These are phyloP conservation scores for Poeciliopsis prolifica DNA, from an alignment of 2,113 vertebrate genomes.

Conservation along the genomic window DNA sequence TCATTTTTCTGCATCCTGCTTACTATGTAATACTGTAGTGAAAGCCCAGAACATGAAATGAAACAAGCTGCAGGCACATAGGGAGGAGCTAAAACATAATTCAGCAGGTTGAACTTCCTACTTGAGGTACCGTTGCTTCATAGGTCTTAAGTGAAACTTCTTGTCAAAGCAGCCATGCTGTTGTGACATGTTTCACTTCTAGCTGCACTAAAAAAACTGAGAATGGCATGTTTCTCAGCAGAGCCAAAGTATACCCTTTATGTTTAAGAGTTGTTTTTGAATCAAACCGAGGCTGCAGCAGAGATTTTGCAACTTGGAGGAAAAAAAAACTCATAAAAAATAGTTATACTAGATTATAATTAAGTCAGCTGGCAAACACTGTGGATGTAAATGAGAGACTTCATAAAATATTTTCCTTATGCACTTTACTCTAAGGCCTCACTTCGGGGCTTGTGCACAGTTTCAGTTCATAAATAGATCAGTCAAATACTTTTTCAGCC, in stretches of 20 bases:
- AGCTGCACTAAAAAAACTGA: neutral
- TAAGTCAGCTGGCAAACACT: slow-evolving; percentile 30
- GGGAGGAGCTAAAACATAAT: slow-evolving; percentile 2
- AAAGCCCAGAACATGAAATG: neutral
- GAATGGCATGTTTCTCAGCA: slow-evolving; percentile 29
- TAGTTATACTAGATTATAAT: slow-evolving; percentile 41
- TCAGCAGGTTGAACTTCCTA: slow-evolving; percentile 25
- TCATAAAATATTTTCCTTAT: slow-evolving; percentile 21
- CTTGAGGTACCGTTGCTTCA: slow-evolving; percentile 7
- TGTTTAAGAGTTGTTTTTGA: slow-evolving; percentile 29
- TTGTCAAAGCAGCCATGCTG: slow-evolving; percentile 20
- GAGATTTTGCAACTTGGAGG: slow-evolving; percentile 16
- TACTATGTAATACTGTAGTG: neutral
- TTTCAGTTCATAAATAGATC: slow-evolving; percentile 48
- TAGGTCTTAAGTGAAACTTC: slow-evolving; percentile 15
- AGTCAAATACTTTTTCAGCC: slow-evolving; percentile 6
- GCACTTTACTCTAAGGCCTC: slow-evolving; percentile 2
- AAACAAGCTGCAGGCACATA: neutral
- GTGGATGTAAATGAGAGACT: slow-evolving; percentile 50
- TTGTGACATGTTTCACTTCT: slow-evolving; percentile 13
- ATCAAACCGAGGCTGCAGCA: slow-evolving; percentile 18
- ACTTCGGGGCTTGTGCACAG: neutral
- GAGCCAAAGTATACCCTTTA: slow-evolving; percentile 14
- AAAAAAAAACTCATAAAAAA: slow-evolving; percentile 7
- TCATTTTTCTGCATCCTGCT: neutral